Evolutionary conservation across 2,797 vertebrate genomes (phyloP), one percentile per base, ranked within the genome.

Genomic region (Florisuga fusca): DNA sequence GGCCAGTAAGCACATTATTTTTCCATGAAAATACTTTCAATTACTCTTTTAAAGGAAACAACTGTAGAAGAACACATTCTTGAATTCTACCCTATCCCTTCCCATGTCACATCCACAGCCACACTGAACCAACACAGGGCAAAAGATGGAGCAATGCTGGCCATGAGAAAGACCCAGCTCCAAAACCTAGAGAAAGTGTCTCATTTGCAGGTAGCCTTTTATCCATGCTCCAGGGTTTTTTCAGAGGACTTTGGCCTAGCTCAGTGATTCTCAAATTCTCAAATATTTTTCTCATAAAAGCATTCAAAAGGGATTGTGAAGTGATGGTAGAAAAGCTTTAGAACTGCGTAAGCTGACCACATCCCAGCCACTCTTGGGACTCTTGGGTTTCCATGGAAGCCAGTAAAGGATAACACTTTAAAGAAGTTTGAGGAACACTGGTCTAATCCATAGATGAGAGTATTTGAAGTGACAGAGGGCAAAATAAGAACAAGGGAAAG

Each of bases 391-490:
- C 78, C 41, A 76, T 67, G 55, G 71, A 93, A 93, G 90, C 55
- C 63, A 84, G 48, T 69, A 84, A 87, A 45, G 43, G 59, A 62
- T 41, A 90, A 55, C 31, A 76, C 38, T 76, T 84, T 62, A 93
- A 95, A 93, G 79, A 94, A 76, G 62, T 86, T 84, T 87, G 84
- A 92, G 59, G 51, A 94, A 84, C 62, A 29, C 15, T 55, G 51
- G 48, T 54, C 67, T 93, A 84, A 90, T 48, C 55, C 59, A 73
- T 12, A 94, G 73, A 91, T 1, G 3, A 91, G 67, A 86, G 84
- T 68, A 92, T 79, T 34, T 91, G 50, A 90, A 95, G 45, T 46
- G 66, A 79, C 36, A 89, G 53, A 77, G 64, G 26, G 54, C 55
- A 93, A 83, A 94, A 75, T 38, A 94, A 74, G 66, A 94, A 67